Evolutionary conservation across 2,888 invertebrate genomes (phyloP), one percentile per base, ranked within the genome.

Genomic region (Tineola bisselliella): DNA sequence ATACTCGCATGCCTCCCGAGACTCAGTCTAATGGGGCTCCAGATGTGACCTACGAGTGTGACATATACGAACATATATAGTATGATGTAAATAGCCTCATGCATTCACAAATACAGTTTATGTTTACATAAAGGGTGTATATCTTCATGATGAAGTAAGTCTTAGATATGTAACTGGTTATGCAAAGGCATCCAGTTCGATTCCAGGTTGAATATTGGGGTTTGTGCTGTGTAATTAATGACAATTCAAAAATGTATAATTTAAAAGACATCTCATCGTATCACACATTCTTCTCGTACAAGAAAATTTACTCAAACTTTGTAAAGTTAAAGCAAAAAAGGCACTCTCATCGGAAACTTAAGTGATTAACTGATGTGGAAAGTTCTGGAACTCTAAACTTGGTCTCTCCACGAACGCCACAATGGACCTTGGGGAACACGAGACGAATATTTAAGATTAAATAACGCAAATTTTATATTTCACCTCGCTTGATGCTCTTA

Each of bases 351-450:
- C 33, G n/a, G 15, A 58, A 58, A 58, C 58, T 58, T 33, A 58
- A 33, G 31, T 58, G 33, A 58, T 58, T 56, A 56, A 56, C 56
- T 25, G 56, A 25, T 56, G 56, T 30, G 56, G 18, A 30, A 56
- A 56, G 56, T 56, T 56, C 56, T 19, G n/a, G 56, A 56, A 56
- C 25, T 19, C 30, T 25, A 19, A 30, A 56, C 25, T 56, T 56
- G 19, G 19, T 25, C 56, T 30, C 56, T 30, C 25, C 4, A 10
- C 8, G 56, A 18, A 10, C 8, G 56, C 56, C 56, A 13, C 56
- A 19, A 58, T 54, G 54, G 58, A 58, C 58, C 58, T 56, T 25
- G 25, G 56, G 48, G 58, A 31, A 58, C 58, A 33, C n/a, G 58
- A 33, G 58, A 33, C 58, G 58, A 19, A 58, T 58, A 58, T 58